Evolutionary conservation across 2,113 vertebrate genomes (phyloP).

Genomic region (Platysternon megacephalum): DNA sequence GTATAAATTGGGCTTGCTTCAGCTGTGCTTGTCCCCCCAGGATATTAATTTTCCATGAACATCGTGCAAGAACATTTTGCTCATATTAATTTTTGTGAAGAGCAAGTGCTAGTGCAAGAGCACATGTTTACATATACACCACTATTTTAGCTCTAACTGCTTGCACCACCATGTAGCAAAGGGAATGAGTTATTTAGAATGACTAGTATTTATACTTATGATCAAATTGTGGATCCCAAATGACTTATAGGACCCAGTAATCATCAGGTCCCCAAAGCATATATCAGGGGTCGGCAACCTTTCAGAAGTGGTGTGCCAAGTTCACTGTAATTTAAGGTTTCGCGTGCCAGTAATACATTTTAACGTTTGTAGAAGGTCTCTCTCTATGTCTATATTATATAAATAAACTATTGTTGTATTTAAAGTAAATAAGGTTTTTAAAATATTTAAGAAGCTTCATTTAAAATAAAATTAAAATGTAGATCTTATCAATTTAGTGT

Average conservation of each 20-base stretch:
- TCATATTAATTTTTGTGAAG: neutral
- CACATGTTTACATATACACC: neutral
- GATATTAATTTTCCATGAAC: neutral
- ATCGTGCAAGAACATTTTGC: neutral
- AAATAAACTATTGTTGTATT: too few species aligned
- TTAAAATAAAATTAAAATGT: too few species aligned
- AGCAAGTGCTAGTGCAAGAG: neutral
- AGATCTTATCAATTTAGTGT: too few species aligned
- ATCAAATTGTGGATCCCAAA: neutral
- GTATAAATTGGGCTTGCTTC: neutral
- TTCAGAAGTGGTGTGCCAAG: too few species aligned
- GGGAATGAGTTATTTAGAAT: neutral
- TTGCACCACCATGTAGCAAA: neutral
- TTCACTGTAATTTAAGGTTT: too few species aligned
- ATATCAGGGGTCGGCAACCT: too few species aligned
- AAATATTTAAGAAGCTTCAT: too few species aligned
- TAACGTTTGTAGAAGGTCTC: too few species aligned
- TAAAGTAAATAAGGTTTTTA: too few species aligned
- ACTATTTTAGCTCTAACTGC: neutral
- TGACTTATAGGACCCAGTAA: neutral
- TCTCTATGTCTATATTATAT: too few species aligned
- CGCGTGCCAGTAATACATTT: too few species aligned
- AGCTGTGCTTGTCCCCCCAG: neutral
- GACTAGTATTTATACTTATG: slow-evolving; percentile 1
- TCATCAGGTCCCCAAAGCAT: neutral